Conservation (phyloP, 2,797 vertebrate species). For the Chanos chanos region DNA sequence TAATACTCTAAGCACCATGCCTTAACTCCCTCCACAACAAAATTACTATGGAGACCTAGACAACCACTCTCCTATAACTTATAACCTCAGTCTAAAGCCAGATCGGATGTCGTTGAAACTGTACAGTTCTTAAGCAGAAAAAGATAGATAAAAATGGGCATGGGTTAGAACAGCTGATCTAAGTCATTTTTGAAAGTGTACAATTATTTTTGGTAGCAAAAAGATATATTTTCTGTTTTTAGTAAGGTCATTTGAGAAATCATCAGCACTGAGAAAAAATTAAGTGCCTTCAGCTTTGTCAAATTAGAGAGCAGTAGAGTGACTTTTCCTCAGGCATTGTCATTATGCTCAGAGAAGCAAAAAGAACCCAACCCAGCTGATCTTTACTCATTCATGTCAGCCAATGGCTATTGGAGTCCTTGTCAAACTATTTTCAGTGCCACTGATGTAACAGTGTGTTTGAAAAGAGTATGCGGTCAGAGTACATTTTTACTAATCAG, state of each 20-base stretch:
- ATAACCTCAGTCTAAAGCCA: too few relatives aligned
- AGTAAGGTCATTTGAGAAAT: conserved; percentile 42
- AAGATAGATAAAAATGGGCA: too few relatives aligned
- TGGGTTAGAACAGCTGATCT: too few relatives aligned
- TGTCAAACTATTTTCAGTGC: conserved; percentile 29
- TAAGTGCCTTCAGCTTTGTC: conserved; percentile 30
- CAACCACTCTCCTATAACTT: too few relatives aligned
- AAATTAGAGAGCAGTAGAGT: conserved; percentile 35
- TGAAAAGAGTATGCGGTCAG: conserved; percentile 12
- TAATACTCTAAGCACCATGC: too few relatives aligned
- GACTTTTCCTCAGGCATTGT: conserved; percentile 33
- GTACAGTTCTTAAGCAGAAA: too few relatives aligned
- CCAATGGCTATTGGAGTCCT: conserved; percentile 29
- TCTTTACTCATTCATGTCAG: conserved; percentile 23
- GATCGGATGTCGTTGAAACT: too few relatives aligned
- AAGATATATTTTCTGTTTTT: conserved; percentile 19
- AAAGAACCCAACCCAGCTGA: conserved; percentile 18
- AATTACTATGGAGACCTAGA: too few relatives aligned
- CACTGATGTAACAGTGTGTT: conserved; percentile 18
- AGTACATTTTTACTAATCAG: too few relatives aligned
- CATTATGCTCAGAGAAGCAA: conserved; percentile 23
- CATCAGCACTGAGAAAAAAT: conserved; percentile 18
- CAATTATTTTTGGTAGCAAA: conserved; percentile 31
- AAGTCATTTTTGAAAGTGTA: conserved; percentile 40
- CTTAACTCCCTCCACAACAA: too few relatives aligned